These are phyloP conservation scores for Orius laevigatus DNA, from an alignment of 1,140 invertebrate genomes.

Conservation along the genomic window DNA sequence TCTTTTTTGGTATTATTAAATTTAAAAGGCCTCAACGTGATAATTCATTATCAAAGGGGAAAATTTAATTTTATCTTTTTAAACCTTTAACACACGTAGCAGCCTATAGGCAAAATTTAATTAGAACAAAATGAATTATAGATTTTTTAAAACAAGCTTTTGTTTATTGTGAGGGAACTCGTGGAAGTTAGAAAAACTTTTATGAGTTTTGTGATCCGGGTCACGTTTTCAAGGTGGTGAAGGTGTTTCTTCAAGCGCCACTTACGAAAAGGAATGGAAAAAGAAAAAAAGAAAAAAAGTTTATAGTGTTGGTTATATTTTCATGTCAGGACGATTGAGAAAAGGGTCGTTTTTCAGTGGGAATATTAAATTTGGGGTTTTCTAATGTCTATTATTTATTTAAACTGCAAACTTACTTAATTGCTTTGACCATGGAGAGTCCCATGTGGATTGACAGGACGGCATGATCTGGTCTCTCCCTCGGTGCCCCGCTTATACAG, in stretches of 20 bases:
- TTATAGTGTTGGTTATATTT: neutral
- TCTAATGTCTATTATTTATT: no score
- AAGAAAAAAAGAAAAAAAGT: neutral
- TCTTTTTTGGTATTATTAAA: no score
- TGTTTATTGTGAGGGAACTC: neutral
- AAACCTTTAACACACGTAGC: no score
- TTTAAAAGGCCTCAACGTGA: no score
- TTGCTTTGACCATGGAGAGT: slow-evolving; percentile 88
- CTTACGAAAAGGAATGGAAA: neutral
- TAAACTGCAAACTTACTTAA: slow-evolving; percentile 81
- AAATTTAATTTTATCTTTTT: no score
- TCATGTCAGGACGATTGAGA: slow-evolving; percentile 1
- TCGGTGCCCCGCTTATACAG: slow-evolving; percentile 81
- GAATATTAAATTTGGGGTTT: no score
- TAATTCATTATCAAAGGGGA: no score
- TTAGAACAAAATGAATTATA: no score
- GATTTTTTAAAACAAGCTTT: no score
- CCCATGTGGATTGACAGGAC: slow-evolving; percentile 89
- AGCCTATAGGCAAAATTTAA: no score
- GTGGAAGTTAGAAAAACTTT: neutral
- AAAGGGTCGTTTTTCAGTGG: no score
- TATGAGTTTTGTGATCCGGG: neutral
- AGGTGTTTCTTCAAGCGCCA: neutral
- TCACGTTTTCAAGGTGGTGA: slow-evolving; percentile 1
- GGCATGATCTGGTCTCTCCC: slow-evolving; percentile 80